Base-by-base conservation (phyloP, 1,140 invertebrate genomes). In the Nylanderia fulva region DNA sequence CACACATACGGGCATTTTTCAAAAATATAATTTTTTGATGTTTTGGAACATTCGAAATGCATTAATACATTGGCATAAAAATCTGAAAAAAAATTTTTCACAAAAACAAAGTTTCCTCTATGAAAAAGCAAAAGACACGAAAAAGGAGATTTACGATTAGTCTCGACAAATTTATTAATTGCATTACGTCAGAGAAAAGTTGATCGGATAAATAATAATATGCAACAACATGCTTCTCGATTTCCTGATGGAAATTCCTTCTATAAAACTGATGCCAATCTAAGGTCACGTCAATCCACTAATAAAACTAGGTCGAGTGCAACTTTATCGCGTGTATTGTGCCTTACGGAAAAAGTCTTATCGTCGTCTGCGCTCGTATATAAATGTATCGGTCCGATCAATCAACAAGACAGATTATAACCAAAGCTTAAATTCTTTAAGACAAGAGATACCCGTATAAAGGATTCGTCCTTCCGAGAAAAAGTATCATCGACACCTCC, bases 221-320 rank as follows among this genome's bases (percentile, higher is more conserved):
- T 4, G 15, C 54, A 33, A 24, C 1, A 2, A 18, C 58, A 48
- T n/a, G 3, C 15, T 48, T 77, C 45, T 76, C 66, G 52, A 64
- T 64, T 87, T 48, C 54, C 39, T n/a, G 72, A 85, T 87, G 71
- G 7, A n/a, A n/a, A n/a, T n/a, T n/a, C n/a, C n/a, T n/a, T 66
- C 15, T n/a, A 42, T 68, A 69, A 86, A 56, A 3, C 36, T 58
- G 60, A 76, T 69, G 45, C 29, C 64, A 9, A 52, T 45, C 48
- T 29, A 69, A 82, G 83, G 48, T 66, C 63, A 29, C 45, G 79
- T 82, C 56, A 33, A 80, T 82, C 48, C 60, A 24, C 74, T n/a
- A 1, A 5, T 69, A 36, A 82, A 88, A 88, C 61, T 88, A 54
- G 75, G 87, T 72, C 86, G 69, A 72, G 60, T n/a, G 29, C 56